Percentiles rank a stretch among this genome's conserved stretches.
These are phyloP conservation scores for Leptestheria dahalacensis DNA, from an alignment of 1,140 invertebrate genomes.

Conservation along the genomic window DNA sequence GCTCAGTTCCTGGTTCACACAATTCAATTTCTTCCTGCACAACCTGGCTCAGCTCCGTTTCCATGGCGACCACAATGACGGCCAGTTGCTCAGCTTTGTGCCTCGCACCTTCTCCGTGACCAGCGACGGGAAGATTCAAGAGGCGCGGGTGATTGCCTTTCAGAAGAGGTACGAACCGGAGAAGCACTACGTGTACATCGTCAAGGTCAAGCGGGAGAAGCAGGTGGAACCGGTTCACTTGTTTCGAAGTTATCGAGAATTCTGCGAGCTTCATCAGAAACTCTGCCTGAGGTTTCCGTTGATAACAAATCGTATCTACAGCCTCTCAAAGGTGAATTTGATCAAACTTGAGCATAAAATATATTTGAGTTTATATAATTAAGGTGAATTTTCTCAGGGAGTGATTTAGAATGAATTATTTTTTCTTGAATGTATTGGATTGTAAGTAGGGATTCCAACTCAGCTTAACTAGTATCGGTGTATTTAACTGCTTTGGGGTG, in stretches of 20 bases:
- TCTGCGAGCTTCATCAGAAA: constrained; percentile 90
- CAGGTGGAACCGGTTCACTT: constrained; percentile 70
- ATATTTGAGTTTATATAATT: too few relatives aligned
- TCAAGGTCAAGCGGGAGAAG: constrained; percentile 68
- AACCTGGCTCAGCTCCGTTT: constrained; percentile 89
- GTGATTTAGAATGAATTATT: too few relatives aligned
- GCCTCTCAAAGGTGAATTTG: constrained; percentile 8
- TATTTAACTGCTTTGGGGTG: neutral
- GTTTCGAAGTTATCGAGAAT: constrained; percentile 89
- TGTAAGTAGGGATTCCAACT: too few relatives aligned
- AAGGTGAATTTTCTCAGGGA: too few relatives aligned
- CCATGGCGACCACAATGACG: constrained; percentile 64
- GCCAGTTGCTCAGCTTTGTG: constrained; percentile 78
- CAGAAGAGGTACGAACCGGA: constrained; percentile 94
- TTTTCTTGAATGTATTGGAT: too few relatives aligned
- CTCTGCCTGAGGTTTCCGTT: constrained; percentile 81
- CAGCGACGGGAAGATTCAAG: constrained; percentile 34
- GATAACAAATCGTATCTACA: constrained; percentile 43
- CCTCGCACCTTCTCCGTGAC: constrained; percentile 83
- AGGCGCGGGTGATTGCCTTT: constrained; percentile 63
- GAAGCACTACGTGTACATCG: constrained; percentile 94
- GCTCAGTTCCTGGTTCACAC: constrained; percentile 72
- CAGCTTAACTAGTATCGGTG: neutral
- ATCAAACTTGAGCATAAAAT: too few relatives aligned
- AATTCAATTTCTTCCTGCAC: constrained; percentile 95